Conservation (phyloP, 1,140 invertebrate genomes). For the Megathymus violae region DNA sequence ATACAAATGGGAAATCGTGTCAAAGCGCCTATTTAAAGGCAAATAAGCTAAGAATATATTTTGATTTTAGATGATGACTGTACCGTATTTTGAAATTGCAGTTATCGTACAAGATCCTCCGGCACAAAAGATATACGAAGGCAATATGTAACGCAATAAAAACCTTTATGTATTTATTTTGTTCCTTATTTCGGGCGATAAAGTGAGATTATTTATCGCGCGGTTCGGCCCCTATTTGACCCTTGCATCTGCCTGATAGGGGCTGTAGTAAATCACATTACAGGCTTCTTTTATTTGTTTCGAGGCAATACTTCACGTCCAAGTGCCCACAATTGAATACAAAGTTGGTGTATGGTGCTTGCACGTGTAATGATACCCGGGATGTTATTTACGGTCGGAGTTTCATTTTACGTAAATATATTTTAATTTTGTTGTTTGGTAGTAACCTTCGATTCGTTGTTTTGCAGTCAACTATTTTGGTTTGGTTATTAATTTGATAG, state of each 20-base stretch:
- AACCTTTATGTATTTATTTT: conserved; percentile 37
- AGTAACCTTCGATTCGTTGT: background rate
- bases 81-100: conserved; percentile 23
- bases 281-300: conserved; percentile 34
- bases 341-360: conserved; percentile 12
- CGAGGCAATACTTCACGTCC: conserved; percentile 19
- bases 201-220: conserved; percentile 36
- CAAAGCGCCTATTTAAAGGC: too few relatives aligned
- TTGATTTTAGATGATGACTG: background rate
- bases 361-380: conserved; percentile 17
- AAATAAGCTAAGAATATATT: too few relatives aligned
- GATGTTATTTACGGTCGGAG: conserved; percentile 16
- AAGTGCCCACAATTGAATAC: conserved; percentile 31
- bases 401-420: conserved; percentile 6
- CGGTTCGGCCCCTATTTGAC: conserved; percentile 32
- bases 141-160: conserved; percentile 37
- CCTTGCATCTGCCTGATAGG: conserved; percentile 33
- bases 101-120: conserved; percentile 17
- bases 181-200: conserved; percentile 34
- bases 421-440: conserved; percentile 5
- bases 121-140: conserved; percentile 35
- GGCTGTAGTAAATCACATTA: conserved; percentile 35
- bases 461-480: too few relatives aligned
- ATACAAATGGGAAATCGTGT: too few relatives aligned
- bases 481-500: too few relatives aligned